phyloP scores from a whole-genome alignment of 2,888 invertebrate species.

The Digitonthophagus gazella region DNA sequence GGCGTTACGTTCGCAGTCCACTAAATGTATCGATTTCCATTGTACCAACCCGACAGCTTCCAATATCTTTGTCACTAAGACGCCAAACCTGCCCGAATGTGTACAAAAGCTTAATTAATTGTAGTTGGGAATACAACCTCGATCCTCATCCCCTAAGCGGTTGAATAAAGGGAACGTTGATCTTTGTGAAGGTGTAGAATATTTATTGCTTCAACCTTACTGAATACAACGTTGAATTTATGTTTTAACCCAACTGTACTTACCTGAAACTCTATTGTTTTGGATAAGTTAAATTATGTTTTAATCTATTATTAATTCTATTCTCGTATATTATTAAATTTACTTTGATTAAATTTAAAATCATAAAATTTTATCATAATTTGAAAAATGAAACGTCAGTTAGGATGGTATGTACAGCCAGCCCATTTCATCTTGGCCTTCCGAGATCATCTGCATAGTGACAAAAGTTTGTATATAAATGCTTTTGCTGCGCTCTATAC shows the following conservation, averaged over 20 bases:
- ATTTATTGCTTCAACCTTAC: neutral
- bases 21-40: neutral
- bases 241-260: too few species aligned
- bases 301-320: too few species aligned
- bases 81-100: slow-evolving; percentile 4
- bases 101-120: slow-evolving; percentile 17
- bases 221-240: neutral
- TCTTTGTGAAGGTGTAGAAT: neutral
- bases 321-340: too few species aligned
- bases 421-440: too few species aligned
- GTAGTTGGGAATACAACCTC: slow-evolving; percentile 14
- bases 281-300: neutral
- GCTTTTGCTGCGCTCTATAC: too few species aligned
- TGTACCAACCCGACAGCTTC: neutral
- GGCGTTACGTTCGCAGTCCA: neutral
- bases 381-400: too few species aligned
- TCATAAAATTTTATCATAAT: too few species aligned
- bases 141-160: neutral
- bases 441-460: too few species aligned
- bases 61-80: neutral
- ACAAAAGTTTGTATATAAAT: too few species aligned
- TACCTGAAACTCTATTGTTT: neutral
- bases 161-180: neutral
- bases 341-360: too few species aligned
- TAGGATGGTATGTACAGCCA: too few species aligned